Conservation (phyloP, 2,888 invertebrate species). For the Plagiodera versicolora region DNA sequence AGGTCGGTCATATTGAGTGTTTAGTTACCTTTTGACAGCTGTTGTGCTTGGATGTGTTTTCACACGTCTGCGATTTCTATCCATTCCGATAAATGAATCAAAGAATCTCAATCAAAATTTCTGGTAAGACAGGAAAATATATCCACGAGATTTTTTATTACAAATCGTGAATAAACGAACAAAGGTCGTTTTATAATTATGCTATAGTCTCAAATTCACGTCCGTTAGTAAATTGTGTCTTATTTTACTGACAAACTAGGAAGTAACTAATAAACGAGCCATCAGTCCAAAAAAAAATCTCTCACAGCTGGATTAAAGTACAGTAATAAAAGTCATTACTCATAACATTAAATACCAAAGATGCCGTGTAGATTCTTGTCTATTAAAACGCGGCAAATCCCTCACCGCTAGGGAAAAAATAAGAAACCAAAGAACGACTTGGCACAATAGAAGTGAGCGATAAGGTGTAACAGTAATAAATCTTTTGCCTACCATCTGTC, state of each 20-base stretch:
- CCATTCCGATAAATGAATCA: too few species aligned
- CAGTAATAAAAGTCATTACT: conserved; percentile 15
- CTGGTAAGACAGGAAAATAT: too few species aligned
- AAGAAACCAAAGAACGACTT: conserved; percentile 15
- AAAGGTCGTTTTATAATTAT: too few species aligned
- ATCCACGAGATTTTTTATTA: too few species aligned
- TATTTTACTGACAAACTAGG: not conserved
- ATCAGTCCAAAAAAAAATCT: not conserved
- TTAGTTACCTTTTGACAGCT: too few species aligned
- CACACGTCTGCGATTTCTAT: too few species aligned
- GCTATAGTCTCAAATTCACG: too few species aligned
- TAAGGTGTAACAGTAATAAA: conserved; percentile 30
- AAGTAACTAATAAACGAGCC: not conserved
- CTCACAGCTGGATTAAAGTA: conserved; percentile 13
- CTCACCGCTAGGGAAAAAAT: conserved; percentile 8
- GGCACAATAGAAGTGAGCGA: conserved; percentile 19
- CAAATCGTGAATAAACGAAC: too few species aligned
- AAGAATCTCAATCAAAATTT: too few species aligned
- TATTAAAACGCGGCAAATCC: conserved; percentile 2
- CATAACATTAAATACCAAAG: conserved; percentile 12
- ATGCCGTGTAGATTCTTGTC: conserved; percentile 15
- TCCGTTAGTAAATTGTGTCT: too few species aligned
- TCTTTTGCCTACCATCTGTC: conserved; percentile 27
- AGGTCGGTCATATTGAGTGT: too few species aligned
- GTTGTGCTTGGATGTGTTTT: too few species aligned